Evolutionary conservation across 2,797 vertebrate species (phyloP), one percentile per base, ranked within the genome.

Genomic region (Pteropus rufus): DNA sequence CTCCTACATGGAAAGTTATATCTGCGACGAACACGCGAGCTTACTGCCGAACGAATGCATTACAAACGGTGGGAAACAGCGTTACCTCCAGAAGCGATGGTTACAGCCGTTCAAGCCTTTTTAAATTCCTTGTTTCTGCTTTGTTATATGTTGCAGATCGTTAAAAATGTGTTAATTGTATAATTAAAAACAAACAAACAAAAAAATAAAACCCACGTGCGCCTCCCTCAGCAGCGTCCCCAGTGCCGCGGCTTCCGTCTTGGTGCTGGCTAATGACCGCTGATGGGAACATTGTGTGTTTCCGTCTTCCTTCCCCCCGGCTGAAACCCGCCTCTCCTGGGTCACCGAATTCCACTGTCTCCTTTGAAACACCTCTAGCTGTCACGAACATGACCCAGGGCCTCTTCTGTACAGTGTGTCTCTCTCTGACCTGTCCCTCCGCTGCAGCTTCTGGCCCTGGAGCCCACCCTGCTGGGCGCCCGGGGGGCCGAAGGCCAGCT

Each of bases 371-470:
- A 1, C n/a, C 39, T n/a, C n/a, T 26, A 2, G 36, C 4, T 2
- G 44, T 5, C 44, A 1, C 2, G 14, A 26, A 16, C 64, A 0
- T 46, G 3, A 2, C 58, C 1, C 8, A 3, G 44, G 14, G 26
- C 7, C 14, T 14, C 10, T 26, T 39, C 19, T 44, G 26, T 0
- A 2, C 1, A 3, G 0, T 1, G 2, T 19, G 0, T 1, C 39
- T 1, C 31, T 23, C 36, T 1, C 11, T 14, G 12, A 2, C 11
- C 3, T 0, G 81, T 8, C 8, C 16, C 12, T 8, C 41, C 7
- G 21, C 18, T 11, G 36, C 3, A 8, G 31, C 60, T 23, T 14
- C 0, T 7, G 7, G 39, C 39, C 39, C 39, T 41, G 39, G 39
- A 41, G 39, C 39, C 39, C 39, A 7, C 39, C 39, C 39, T 7